Base-by-base conservation (phyloP, 2,888 invertebrate species). In the Timandra comae region DNA sequence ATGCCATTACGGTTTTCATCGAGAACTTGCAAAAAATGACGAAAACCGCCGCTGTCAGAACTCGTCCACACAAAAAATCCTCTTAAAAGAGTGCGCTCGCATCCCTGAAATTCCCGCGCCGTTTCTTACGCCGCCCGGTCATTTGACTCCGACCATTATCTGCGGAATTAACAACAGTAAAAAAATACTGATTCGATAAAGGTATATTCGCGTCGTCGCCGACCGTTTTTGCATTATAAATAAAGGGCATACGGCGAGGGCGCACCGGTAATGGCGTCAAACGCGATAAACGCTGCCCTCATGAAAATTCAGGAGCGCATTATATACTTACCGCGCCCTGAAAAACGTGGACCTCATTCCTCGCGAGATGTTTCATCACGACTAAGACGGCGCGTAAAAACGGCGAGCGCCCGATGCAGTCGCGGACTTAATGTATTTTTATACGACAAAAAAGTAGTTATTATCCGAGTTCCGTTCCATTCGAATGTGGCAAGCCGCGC, bases 1-100 rank as follows among this genome's bases (percentile, higher is more conserved):
- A 84, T 84, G 84, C 84, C 81, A 82, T 84, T 84, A 84, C 76
- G 81, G 82, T 84, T 84, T 84, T 84, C 82, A 81, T 81, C 71
- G 73, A 66, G 64, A 65, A 58, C 69, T 60, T 63, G 70, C 69
- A 82, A 84, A 84, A 84, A 81, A 79, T 63, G 49, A 59, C 69
- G 71, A 73, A 71, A 77, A 65, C 70, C 55, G 74, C 70, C 72
- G 76, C 65, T 72, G 72, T 52, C 69, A 70, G 71, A 78, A 71
- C 71, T 67, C 61, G 72, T 64, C 66, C 58, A 44, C 44, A 64
- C 77, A 82, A 77, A 81, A 82, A 82, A 74, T 58, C 55, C 58
- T 63, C 67, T 76, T 81, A 78, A 81, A 82, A 84, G 78, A 79
- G 66, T 73, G 76, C 72, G 76, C 81, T 63, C 63, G 63, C 82